phyloP scores from a whole-genome alignment of 2,888 invertebrate genomes.

The Fragum fragum region DNA sequence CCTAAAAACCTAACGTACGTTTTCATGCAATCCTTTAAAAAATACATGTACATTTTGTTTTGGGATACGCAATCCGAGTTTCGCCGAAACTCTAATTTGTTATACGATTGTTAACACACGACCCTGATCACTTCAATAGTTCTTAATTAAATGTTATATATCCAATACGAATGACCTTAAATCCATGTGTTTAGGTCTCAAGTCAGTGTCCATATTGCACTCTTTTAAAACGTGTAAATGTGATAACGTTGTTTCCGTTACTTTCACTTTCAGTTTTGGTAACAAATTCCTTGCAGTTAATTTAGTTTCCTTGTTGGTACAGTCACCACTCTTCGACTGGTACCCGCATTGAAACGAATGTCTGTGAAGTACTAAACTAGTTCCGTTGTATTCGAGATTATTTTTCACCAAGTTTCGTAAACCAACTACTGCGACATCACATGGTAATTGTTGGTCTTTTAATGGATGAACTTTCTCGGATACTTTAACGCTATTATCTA shows the following conservation, averaged over 20 bases:
- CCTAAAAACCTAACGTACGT: too few relatives aligned
- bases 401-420: slow-evolving; percentile 77
- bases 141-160: slow-evolving; percentile 11
- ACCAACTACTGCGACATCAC: slow-evolving; percentile 76
- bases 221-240: slow-evolving; percentile 72
- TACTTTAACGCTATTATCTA: slow-evolving; percentile 65
- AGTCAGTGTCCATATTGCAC: slow-evolving; percentile 50
- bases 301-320: slow-evolving; percentile 43
- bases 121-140: too few relatives aligned
- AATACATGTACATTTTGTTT: too few relatives aligned
- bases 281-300: slow-evolving; percentile 49
- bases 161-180: slow-evolving; percentile 49
- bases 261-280: slow-evolving; percentile 43
- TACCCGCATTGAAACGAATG: slow-evolving; percentile 77
- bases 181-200: slow-evolving; percentile 73
- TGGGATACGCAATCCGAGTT: too few relatives aligned
- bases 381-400: slow-evolving; percentile 77
- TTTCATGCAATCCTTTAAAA: too few relatives aligned
- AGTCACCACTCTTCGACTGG: slow-evolving; percentile 61
- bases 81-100: too few relatives aligned
- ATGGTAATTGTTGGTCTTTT: slow-evolving; percentile 72
- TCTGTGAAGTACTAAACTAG: slow-evolving; percentile 78
- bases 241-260: slow-evolving; percentile 77
- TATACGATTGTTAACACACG: too few relatives aligned
- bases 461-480: slow-evolving; percentile 61